phyloP scores from a whole-genome alignment of 2,797 vertebrate genomes.

The Gobio occitaniae region DNA sequence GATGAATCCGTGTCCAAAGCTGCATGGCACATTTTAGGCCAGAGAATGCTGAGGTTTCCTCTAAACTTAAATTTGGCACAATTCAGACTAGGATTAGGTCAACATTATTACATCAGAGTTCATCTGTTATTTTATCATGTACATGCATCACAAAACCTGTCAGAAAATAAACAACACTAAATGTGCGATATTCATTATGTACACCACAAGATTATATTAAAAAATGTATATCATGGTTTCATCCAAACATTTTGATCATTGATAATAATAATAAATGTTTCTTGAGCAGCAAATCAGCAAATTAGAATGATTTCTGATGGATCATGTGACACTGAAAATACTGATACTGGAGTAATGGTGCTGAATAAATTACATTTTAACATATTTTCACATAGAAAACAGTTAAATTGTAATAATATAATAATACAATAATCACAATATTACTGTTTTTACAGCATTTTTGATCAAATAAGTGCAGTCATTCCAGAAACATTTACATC shows the following conservation, averaged over 20 bases:
- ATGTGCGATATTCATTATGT: background rate
- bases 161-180: background rate
- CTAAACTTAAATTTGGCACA: constrained; percentile 24
- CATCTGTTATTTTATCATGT: background rate
- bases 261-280: background rate
- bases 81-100: background rate
- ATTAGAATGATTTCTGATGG: background rate
- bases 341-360: background rate
- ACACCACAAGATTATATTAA: background rate
- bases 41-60: constrained; percentile 27
- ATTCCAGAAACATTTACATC: background rate
- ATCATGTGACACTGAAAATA: background rate
- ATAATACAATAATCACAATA: background rate
- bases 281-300: background rate
- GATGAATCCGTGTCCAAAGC: constrained; percentile 11
- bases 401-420: background rate
- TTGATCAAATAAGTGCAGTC: background rate
- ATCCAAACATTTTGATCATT: background rate
- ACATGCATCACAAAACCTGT: background rate
- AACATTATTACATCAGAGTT: background rate
- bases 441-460: background rate
- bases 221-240: background rate
- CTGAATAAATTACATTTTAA: background rate
- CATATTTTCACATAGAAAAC: background rate
- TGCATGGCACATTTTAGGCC: constrained; percentile 9